Conservation (phyloP, 2,113 vertebrate species). For the Pungitius pungitius region DNA sequence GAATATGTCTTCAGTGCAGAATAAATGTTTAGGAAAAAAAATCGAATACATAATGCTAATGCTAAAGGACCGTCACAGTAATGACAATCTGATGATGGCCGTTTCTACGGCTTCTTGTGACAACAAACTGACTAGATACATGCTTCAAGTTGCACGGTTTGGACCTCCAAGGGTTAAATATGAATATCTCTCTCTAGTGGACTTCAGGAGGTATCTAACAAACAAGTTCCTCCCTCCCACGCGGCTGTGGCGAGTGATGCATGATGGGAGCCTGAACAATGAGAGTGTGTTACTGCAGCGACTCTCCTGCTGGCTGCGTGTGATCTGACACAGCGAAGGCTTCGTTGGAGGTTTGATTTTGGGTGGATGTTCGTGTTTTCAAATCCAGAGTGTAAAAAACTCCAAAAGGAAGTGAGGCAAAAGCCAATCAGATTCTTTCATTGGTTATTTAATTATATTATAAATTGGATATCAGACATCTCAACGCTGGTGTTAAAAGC, state of each 20-base stretch:
- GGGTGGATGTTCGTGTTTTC: no score
- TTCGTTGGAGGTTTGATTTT: not conserved
- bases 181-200: not conserved
- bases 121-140: no score
- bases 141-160: no score
- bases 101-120: no score
- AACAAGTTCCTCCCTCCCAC: not conserved
- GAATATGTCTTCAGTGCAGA: not conserved
- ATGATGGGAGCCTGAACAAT: constrained; percentile 14
- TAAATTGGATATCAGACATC: no score
- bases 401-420: no score
- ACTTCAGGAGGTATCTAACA: not conserved
- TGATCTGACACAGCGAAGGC: not conserved
- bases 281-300: constrained; percentile 9
- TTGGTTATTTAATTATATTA: no score
- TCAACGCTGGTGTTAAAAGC: no score
- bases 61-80: not conserved
- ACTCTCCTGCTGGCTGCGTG: constrained; percentile 4
- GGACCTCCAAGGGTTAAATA: not conserved
- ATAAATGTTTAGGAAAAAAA: not conserved
- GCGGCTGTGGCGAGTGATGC: constrained; percentile 2
- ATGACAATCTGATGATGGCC: not conserved
- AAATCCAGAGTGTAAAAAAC: not conserved
- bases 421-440: no score
- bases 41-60: not conserved